These are phyloP conservation scores for Oreochromis grahami DNA, from an alignment of 2,797 vertebrate species.

Conservation along the genomic window DNA sequence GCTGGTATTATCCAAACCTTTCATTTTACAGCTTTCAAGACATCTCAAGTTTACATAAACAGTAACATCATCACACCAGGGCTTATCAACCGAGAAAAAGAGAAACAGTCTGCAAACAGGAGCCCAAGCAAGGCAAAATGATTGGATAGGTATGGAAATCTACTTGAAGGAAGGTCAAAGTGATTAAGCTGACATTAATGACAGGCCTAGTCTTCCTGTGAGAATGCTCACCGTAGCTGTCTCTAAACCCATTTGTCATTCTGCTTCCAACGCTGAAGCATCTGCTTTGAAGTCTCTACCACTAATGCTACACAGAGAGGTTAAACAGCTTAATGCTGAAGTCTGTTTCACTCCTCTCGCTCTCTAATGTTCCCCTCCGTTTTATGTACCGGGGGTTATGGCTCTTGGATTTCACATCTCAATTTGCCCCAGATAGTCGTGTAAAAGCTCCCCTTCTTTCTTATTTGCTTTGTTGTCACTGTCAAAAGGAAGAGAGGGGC, in stretches of 20 bases:
- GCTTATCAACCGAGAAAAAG: constrained; percentile 52
- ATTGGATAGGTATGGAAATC: constrained; percentile 80
- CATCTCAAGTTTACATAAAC: constrained; percentile 17
- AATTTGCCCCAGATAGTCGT: constrained; percentile 68
- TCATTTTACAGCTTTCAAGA: constrained; percentile 11
- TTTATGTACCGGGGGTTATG: constrained; percentile 60
- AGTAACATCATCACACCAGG: constrained; percentile 27
- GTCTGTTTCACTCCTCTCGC: constrained; percentile 74
- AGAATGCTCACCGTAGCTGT: constrained; percentile 68
- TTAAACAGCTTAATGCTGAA: constrained; percentile 82
- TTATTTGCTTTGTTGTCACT: constrained; percentile 58
- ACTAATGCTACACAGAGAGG: constrained; percentile 78
- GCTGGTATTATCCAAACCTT: neutral
- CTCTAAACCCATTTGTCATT: constrained; percentile 78
- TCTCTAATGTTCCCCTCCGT: constrained; percentile 68
- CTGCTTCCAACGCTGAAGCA: constrained; percentile 66
- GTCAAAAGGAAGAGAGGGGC: constrained; percentile 51
- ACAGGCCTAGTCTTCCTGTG: constrained; percentile 74
- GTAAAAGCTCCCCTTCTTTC: constrained; percentile 47
- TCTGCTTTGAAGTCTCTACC: constrained; percentile 81
- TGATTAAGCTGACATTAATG: constrained; percentile 82
- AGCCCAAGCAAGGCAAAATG: constrained; percentile 56
- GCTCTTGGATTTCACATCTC: constrained; percentile 75
- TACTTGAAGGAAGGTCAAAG: constrained; percentile 80
- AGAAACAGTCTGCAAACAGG: constrained; percentile 42